Evolutionary conservation across 1,140 invertebrate species (phyloP).

Genomic region (Sarcophaga peregrina): DNA sequence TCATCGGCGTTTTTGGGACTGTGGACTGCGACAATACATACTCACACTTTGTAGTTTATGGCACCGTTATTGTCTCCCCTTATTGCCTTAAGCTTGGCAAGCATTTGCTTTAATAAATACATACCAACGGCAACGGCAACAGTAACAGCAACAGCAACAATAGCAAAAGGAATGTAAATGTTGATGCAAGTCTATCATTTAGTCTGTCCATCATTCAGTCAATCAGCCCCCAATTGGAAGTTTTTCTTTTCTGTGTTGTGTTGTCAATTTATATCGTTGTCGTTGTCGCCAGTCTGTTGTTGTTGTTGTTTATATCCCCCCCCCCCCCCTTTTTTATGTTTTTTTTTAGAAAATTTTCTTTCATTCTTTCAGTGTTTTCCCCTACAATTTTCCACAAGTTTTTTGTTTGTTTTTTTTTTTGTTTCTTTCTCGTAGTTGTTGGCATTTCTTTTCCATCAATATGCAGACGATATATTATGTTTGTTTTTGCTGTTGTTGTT

Average conservation of each 20-base stretch:
- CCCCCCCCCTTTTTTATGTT: too few relatives aligned
- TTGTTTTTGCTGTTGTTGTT: neutral
- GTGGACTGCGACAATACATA: neutral
- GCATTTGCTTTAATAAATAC: neutral
- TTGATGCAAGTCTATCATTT: slow-evolving; percentile 18
- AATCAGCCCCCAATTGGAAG: slow-evolving; percentile 10
- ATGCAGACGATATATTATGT: neutral
- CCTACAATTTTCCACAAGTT: neutral
- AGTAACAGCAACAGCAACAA: neutral
- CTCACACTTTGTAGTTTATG: neutral
- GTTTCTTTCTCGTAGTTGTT: neutral
- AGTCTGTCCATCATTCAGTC: neutral
- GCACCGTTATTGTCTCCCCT: neutral
- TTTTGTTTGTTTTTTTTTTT: too few relatives aligned
- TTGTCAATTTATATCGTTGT: too few relatives aligned
- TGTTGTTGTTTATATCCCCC: too few relatives aligned
- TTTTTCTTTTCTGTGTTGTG: neutral
- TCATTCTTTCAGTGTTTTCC: neutral
- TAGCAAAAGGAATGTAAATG: too few relatives aligned
- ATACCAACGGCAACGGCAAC: neutral
- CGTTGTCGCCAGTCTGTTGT: too few relatives aligned
- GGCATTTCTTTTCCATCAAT: neutral
- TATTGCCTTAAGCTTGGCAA: neutral
- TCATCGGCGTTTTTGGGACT: neutral
- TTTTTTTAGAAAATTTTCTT: neutral